A percentile compares a stretch with the other conserved stretches of the same genome.
Conservation (phyloP, 2,113 vertebrate species). For the Macquaria australasica region DNA sequence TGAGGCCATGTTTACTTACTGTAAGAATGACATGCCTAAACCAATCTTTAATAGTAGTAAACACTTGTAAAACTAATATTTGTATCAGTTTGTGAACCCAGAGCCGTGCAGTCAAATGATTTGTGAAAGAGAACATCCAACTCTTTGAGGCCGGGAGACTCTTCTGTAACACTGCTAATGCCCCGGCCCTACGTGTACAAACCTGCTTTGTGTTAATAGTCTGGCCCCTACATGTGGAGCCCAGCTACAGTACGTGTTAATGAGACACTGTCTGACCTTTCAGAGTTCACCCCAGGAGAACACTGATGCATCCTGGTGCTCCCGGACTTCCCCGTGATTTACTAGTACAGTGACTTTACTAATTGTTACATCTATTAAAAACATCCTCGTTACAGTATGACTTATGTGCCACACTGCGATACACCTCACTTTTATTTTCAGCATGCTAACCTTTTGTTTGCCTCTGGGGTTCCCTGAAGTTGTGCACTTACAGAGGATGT, state of each 20-base stretch:
- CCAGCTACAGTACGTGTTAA: constrained; percentile 64
- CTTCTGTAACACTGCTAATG: constrained; percentile 4
- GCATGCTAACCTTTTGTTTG: constrained; percentile 71
- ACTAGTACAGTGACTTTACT: constrained; percentile 75
- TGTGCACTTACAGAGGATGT: constrained; percentile 34
- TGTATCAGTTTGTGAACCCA: background rate
- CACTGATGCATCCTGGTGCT: constrained; percentile 75
- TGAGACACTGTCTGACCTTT: constrained; percentile 81
- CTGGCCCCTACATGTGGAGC: constrained; percentile 46
- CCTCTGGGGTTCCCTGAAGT: constrained; percentile 57
- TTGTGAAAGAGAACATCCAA: constrained; percentile 14
- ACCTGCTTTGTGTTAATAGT: constrained; percentile 29
- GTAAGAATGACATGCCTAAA: background rate
- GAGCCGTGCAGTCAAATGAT: background rate
- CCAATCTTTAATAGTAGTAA: background rate
- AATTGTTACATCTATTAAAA: constrained; percentile 82
- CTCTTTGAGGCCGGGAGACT: background rate
- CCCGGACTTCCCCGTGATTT: constrained; percentile 70
- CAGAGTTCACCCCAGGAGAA: constrained; percentile 80
- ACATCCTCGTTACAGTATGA: constrained; percentile 70
- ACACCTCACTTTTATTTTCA: constrained; percentile 61
- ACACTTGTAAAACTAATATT: background rate
- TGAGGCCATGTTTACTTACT: background rate
- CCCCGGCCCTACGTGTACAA: background rate
- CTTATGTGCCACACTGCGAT: constrained; percentile 59